These are phyloP conservation scores for Microtus ochrogaster DNA, from an alignment of 2,113 vertebrate species.

Conservation along the genomic window DNA sequence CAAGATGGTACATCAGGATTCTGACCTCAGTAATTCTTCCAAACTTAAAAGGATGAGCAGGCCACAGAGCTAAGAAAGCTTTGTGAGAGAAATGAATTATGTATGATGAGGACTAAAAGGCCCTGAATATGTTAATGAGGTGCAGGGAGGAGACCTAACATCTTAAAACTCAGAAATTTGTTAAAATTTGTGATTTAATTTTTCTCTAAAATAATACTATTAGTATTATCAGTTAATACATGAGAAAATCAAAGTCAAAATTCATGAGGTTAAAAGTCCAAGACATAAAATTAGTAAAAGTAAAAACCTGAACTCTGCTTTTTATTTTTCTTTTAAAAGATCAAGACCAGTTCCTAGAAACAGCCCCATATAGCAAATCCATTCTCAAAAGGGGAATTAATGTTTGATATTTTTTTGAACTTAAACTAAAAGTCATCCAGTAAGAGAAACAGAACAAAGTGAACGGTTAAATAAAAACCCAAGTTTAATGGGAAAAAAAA, in stretches of 20 bases:
- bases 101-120: neutral
- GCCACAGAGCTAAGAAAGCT: neutral
- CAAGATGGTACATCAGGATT: neutral
- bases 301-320: neutral
- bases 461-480: neutral
- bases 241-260: neutral
- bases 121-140: neutral
- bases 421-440: conserved; percentile 47
- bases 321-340: neutral
- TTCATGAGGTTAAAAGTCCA: neutral
- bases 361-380: neutral
- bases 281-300: conserved; percentile 38
- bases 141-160: neutral
- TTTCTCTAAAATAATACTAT: neutral
- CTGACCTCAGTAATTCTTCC: neutral
- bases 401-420: neutral
- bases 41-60: neutral
- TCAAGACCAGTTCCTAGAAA: neutral
- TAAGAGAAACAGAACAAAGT: conserved; percentile 59
- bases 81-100: neutral
- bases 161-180: conserved; percentile 19
- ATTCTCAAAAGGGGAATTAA: neutral
- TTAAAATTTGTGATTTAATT: neutral
- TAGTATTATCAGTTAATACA: conserved; percentile 41
- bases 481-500: conserved; percentile 50